Percentiles rank a stretch among this genome's conserved stretches.
Conservation (phyloP, 2,888 invertebrate species). For the Tortricodes alternella region DNA sequence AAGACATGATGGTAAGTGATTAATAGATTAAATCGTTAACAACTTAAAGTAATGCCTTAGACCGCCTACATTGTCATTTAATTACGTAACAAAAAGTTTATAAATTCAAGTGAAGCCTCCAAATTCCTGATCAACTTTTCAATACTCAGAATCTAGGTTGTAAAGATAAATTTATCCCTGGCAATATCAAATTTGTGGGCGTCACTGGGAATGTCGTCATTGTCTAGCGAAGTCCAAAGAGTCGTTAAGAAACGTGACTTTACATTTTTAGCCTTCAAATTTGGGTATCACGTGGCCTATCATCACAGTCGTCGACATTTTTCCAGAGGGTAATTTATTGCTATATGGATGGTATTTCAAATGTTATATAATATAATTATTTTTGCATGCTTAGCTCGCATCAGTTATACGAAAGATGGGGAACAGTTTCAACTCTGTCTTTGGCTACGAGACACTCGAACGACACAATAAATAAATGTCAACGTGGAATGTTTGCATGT, state of each 20-base stretch:
- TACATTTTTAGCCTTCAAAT: constrained; percentile 33
- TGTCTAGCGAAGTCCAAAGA: constrained; percentile 14
- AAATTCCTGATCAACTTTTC: constrained; percentile 4
- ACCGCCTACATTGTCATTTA: not conserved
- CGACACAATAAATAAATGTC: too few relatives aligned
- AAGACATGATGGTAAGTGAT: too few relatives aligned
- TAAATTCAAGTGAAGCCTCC: not conserved
- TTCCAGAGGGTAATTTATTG: not conserved
- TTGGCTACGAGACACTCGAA: too few relatives aligned
- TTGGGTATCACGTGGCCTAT: not conserved
- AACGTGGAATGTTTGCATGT: too few relatives aligned
- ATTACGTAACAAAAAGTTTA: constrained; percentile 12
- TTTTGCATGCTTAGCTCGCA: too few relatives aligned
- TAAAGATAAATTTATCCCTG: not conserved
- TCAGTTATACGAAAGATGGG: too few relatives aligned
- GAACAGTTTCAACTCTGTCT: too few relatives aligned
- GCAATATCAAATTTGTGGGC: constrained; percentile 1
- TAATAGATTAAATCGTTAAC: too few relatives aligned
- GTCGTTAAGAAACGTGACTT: constrained; percentile 40
- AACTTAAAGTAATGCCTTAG: not conserved
- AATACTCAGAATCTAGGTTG: not conserved
- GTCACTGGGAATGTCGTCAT: constrained; percentile 1
- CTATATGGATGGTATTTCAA: not conserved
- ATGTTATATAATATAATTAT: too few relatives aligned
- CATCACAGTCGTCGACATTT: not conserved